Percentiles rank a stretch among this genome's conserved stretches.
These are phyloP conservation scores for Zelleria hepariella DNA, from an alignment of 2,888 invertebrate genomes.

Conservation along the genomic window DNA sequence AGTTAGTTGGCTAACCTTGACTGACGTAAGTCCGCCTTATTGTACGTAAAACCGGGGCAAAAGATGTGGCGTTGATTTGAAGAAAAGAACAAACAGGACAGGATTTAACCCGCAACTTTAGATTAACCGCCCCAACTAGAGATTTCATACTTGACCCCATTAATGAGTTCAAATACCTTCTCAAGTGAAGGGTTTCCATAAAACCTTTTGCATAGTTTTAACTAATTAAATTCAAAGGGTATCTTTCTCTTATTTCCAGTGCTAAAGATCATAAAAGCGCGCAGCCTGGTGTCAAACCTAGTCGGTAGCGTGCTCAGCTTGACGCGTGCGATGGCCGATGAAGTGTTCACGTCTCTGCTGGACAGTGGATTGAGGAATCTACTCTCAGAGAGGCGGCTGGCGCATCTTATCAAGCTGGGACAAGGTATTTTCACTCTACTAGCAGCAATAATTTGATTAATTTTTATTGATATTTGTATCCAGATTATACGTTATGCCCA, in stretches of 20 bases:
- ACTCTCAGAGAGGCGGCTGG: slow-evolving; percentile 67
- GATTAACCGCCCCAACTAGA: too few relatives aligned
- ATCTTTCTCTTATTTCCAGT: slow-evolving; percentile 47
- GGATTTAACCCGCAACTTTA: too few relatives aligned
- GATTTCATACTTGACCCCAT: too few relatives aligned
- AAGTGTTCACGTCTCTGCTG: slow-evolving; percentile 40
- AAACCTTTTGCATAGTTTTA: not conserved
- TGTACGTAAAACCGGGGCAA: not conserved
- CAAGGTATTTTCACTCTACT: slow-evolving; percentile 58
- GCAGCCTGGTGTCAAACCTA: slow-evolving; percentile 48
- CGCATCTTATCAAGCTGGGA: slow-evolving; percentile 71
- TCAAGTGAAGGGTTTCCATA: too few relatives aligned
- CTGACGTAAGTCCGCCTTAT: too few relatives aligned
- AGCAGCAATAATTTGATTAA: not conserved
- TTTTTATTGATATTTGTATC: too few relatives aligned
- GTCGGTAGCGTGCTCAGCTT: slow-evolving; percentile 60
- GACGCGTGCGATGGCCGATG: slow-evolving; percentile 55
- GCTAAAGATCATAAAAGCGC: slow-evolving; percentile 66
- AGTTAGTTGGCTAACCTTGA: too few relatives aligned
- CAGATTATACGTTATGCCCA: too few relatives aligned
- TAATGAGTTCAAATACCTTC: too few relatives aligned
- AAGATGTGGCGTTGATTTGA: not conserved
- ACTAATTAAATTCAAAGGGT: not conserved
- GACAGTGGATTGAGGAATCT: slow-evolving; percentile 41
- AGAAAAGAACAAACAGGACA: not conserved